Evolutionary conservation across 2,797 vertebrate species (phyloP).

Genomic region (Myotis daubentonii): DNA sequence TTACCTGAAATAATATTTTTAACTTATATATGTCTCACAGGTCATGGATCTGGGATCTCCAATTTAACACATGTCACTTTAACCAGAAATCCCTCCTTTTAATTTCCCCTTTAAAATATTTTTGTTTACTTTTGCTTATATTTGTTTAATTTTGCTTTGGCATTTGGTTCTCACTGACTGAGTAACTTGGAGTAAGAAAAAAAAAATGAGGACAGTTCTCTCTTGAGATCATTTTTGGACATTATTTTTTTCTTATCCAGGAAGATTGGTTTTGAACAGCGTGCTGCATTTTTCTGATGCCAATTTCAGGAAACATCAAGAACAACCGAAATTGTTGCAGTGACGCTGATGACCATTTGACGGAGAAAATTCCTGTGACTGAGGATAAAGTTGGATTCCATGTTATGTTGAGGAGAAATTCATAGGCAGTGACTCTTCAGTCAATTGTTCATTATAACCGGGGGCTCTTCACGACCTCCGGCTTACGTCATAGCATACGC

Average conservation of each 20-base stretch:
- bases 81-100: background rate
- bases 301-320: background rate
- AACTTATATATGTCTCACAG: background rate
- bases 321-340: background rate
- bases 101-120: background rate
- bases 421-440: background rate
- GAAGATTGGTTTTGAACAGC: background rate
- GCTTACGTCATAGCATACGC: background rate
- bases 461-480: background rate
- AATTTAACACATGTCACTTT: background rate
- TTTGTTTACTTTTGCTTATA: background rate
- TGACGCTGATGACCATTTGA: background rate
- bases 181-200: background rate
- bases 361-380: background rate
- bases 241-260: background rate
- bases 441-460: background rate
- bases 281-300: background rate
- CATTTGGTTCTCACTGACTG: background rate
- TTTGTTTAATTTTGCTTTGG: background rate
- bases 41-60: background rate
- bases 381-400: background rate
- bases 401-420: background rate
- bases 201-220: background rate
- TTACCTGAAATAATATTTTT: background rate
- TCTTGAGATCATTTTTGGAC: background rate